Evolutionary conservation across 2,888 invertebrate genomes (phyloP), one percentile per base, ranked within the genome.

Genomic region (Cephus pulcher): DNA sequence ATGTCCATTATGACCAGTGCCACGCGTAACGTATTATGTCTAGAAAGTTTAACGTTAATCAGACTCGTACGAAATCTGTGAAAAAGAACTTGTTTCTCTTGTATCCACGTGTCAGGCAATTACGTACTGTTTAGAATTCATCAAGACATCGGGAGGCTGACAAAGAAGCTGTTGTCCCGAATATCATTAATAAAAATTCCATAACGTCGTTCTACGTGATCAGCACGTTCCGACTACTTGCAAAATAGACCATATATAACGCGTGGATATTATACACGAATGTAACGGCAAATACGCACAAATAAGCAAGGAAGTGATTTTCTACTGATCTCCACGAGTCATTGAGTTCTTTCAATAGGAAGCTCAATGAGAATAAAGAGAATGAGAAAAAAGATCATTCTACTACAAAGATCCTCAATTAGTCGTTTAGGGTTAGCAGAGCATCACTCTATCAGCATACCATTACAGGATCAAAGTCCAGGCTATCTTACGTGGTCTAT

Each of bases 391-490:
- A 77, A 80, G 77, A 81, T 78, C 78, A 75, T 75, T 80, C 78
- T 78, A 79, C 79, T 78, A 76, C 68, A 77, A 33, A 32, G 74
- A 75, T 77, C 74, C 73, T 37, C 32, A 56, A 71, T 71, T 34
- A 71, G 32, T 32, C 34, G 71, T 76, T 34, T 76, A 82, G 82
- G 84, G 85, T 85, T 83, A 88, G 85, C 85, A 82, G 86, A 88
- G 86, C 87, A 83, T 88, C 84, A 85, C 86, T 82, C 82, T 79
- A 87, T 88, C 88, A 89, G 83, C 87, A 87, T 87, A 85, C 83
- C 81, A 88, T 87, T 88, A 86, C 75, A 80, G 85, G 82, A 85
- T 84, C 86, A 85, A 82, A 86, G 82, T 78, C 76, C 75, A 69
- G 74, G 75, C 78, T 30, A 37, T 69, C 32, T 71, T 23, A 75